These are phyloP conservation scores for Tenodera sinensis DNA, from an alignment of 2,888 invertebrate genomes.

Conservation along the genomic window DNA sequence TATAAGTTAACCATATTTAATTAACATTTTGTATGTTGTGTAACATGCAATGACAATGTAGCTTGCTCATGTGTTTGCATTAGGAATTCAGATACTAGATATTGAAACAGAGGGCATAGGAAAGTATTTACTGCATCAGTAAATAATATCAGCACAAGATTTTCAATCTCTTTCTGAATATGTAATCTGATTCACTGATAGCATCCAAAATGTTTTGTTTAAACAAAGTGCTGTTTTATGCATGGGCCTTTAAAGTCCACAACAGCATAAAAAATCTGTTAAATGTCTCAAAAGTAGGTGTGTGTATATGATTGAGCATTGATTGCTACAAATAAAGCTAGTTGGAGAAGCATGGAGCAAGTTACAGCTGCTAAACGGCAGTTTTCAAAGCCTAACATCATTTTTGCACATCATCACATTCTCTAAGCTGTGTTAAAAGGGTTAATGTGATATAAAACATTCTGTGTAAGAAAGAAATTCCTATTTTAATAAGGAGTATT, in stretches of 20 bases:
- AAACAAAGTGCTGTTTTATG: too few relatives aligned
- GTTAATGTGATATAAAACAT: neutral
- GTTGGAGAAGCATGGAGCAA: too few relatives aligned
- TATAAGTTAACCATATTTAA: neutral
- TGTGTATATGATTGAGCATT: too few relatives aligned
- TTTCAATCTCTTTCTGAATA: neutral
- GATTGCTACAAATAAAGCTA: too few relatives aligned
- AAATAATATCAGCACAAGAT: neutral
- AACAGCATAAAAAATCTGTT: too few relatives aligned
- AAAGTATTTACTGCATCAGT: neutral
- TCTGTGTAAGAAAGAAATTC: neutral
- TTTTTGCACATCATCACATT: neutral
- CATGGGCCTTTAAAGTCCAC: too few relatives aligned
- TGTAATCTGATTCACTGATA: neutral
- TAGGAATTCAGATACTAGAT: too few relatives aligned
- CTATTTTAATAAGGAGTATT: neutral
- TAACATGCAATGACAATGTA: neutral
- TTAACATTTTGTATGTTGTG: neutral
- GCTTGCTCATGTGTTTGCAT: too few relatives aligned
- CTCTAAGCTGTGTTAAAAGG: neutral
- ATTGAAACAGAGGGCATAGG: neutral
- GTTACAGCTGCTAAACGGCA: too few relatives aligned
- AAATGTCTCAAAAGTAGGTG: too few relatives aligned
- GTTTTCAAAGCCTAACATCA: too few relatives aligned
- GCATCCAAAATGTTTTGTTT: neutral